Conservation (phyloP, 2,113 vertebrate genomes). For the Platysteira castanea region DNA sequence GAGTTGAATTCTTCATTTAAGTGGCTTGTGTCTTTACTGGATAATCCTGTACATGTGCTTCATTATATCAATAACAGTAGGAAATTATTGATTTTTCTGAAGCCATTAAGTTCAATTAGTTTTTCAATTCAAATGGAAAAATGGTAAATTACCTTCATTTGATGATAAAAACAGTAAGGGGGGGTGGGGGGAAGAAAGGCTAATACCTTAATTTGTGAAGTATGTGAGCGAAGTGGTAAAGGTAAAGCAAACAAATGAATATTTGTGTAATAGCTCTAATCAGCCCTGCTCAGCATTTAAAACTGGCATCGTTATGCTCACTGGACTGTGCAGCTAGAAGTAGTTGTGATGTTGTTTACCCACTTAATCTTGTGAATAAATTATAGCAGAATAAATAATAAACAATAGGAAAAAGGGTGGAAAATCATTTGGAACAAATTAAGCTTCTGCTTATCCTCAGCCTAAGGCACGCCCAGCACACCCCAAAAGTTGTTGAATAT, state of each 20-base stretch:
- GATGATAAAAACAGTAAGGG: constrained; percentile 58
- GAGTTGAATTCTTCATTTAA: constrained; percentile 68
- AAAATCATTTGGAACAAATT: constrained; percentile 30
- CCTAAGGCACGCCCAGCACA: background rate
- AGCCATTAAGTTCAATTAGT: constrained; percentile 78
- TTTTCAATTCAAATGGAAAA: constrained; percentile 72
- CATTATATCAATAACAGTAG: constrained; percentile 73
- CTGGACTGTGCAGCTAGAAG: constrained; percentile 33
- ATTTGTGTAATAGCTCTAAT: background rate
- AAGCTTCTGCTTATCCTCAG: background rate
- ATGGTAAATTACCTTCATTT: constrained; percentile 65
- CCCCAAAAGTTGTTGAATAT: background rate
- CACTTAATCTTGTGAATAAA: constrained; percentile 54
- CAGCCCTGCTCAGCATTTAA: background rate
- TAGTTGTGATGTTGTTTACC: constrained; percentile 50
- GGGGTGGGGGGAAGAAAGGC: background rate
- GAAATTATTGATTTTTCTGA: constrained; percentile 76
- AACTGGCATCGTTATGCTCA: constrained; percentile 33
- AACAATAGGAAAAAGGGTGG: constrained; percentile 39
- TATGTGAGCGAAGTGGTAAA: constrained; percentile 13
- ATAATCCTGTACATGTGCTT: constrained; percentile 60
- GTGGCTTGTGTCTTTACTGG: constrained; percentile 61
- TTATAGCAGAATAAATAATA: constrained; percentile 60
- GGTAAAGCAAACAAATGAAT: constrained; percentile 28
- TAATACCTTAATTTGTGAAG: constrained; percentile 64